These are phyloP conservation scores for Trachelus iudaicus DNA, from an alignment of 2,888 invertebrate species.

Conservation along the genomic window DNA sequence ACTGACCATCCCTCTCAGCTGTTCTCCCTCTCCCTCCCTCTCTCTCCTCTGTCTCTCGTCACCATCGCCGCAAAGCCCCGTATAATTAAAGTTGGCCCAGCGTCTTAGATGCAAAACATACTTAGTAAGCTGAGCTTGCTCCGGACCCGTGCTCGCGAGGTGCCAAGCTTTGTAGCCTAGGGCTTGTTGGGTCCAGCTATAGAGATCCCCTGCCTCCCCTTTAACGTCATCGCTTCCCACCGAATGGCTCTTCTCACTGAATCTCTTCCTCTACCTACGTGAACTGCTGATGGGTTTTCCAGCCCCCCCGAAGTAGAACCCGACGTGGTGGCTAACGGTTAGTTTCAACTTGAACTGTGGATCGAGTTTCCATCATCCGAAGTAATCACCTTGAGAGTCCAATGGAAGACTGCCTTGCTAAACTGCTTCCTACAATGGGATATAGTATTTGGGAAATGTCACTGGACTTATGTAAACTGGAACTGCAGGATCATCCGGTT, in stretches of 20 bases:
- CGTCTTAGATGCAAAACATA: constrained; percentile 64
- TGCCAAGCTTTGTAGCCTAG: constrained; percentile 27
- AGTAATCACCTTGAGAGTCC: neutral
- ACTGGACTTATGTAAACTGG: neutral
- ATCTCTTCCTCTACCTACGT: constrained; percentile 27
- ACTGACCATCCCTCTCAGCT: constrained; percentile 28
- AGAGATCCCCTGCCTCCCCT: constrained; percentile 22
- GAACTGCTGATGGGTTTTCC: constrained; percentile 53
- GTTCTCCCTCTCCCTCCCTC: constrained; percentile 6
- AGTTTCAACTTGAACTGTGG: constrained; percentile 43
- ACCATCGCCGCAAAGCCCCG: constrained; percentile 43
- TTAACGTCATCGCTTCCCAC: constrained; percentile 10
- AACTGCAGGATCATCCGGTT: neutral
- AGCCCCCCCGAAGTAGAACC: constrained; percentile 44
- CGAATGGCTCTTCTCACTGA: constrained; percentile 8
- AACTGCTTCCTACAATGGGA: neutral
- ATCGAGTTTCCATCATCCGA: constrained; percentile 44
- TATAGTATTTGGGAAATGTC: neutral
- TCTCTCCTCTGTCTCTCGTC: neutral
- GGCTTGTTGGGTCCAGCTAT: constrained; percentile 37
- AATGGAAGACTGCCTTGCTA: neutral
- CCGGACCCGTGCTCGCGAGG: constrained; percentile 20
- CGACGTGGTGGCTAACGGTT: constrained; percentile 38
- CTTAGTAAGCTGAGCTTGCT: constrained; percentile 57
- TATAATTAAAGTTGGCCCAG: constrained; percentile 59